Evolutionary conservation across 1,140 invertebrate species (phyloP).

Genomic region (Teleogryllus occipitalis): DNA sequence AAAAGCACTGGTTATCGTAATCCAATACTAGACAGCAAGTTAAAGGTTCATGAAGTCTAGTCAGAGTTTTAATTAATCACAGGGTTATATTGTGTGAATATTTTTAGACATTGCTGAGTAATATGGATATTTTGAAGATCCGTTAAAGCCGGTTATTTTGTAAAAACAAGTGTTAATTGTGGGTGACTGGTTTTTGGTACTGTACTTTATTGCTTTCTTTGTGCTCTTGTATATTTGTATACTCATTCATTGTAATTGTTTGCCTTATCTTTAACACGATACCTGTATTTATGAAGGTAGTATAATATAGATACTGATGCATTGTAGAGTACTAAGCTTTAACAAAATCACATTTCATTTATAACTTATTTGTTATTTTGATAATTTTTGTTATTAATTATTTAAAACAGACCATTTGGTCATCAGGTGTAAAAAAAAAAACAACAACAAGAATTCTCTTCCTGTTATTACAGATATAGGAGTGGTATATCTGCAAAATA

Average conservation of each 20-base stretch:
- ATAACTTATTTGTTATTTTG: background rate
- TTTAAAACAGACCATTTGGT: background rate
- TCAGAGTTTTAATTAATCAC: background rate
- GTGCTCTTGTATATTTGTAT: background rate
- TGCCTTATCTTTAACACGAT: background rate
- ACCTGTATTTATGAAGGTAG: background rate
- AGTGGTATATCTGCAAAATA: background rate
- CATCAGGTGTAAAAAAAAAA: background rate
- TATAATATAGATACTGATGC: background rate
- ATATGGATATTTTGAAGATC: too few species aligned
- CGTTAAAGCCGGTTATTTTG: too few species aligned
- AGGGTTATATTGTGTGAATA: background rate
- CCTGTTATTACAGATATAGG: background rate
- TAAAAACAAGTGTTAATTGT: too few species aligned
- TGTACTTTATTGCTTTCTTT: background rate
- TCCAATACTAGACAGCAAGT: background rate
- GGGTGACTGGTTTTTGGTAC: background rate
- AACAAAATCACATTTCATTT: background rate
- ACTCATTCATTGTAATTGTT: background rate
- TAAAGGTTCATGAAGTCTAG: background rate
- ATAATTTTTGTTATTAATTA: background rate
- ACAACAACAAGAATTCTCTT: background rate
- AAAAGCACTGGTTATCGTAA: background rate
- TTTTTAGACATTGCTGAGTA: background rate
- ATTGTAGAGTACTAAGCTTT: background rate